These are phyloP conservation scores for Cyprinella venusta DNA, from an alignment of 2,797 vertebrate genomes.

Conservation along the genomic window DNA sequence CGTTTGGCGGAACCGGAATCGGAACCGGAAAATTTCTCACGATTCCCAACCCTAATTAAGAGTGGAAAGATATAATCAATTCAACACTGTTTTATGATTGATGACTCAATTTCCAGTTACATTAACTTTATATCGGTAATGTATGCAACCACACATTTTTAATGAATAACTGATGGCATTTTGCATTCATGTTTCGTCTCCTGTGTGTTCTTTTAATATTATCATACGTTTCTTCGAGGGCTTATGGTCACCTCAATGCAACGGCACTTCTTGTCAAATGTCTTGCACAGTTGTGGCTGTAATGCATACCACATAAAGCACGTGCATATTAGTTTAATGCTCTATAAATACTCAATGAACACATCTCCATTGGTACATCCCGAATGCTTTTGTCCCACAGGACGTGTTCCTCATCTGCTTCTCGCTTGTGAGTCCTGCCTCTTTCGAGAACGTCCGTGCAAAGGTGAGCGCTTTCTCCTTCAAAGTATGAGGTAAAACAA, in stretches of 20 bases:
- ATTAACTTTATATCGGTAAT: neutral
- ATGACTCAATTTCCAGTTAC: neutral
- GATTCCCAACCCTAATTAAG: too few species aligned
- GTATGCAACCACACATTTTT: neutral
- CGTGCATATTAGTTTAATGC: neutral
- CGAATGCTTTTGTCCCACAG: slow-evolving; percentile 67
- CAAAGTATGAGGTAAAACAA: too few species aligned
- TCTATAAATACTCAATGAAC: neutral
- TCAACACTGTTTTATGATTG: neutral
- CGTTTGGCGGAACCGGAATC: too few species aligned
- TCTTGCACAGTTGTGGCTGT: neutral
- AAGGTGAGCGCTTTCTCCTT: slow-evolving; percentile 75
- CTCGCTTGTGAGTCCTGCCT: slow-evolving; percentile 97
- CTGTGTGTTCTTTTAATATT: neutral
- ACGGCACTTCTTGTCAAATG: neutral
- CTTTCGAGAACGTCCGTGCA: slow-evolving; percentile 98
- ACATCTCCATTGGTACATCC: slow-evolving; percentile 20
- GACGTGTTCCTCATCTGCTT: slow-evolving; percentile 99
- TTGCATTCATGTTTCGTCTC: neutral
- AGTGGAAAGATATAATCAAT: too few species aligned
- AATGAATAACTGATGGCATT: neutral
- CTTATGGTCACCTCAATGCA: neutral
- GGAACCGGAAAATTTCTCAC: too few species aligned
- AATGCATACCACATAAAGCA: neutral
- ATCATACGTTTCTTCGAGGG: neutral